phyloP scores from a whole-genome alignment of 2,113 vertebrate species.

The Australoheros scitulus region DNA sequence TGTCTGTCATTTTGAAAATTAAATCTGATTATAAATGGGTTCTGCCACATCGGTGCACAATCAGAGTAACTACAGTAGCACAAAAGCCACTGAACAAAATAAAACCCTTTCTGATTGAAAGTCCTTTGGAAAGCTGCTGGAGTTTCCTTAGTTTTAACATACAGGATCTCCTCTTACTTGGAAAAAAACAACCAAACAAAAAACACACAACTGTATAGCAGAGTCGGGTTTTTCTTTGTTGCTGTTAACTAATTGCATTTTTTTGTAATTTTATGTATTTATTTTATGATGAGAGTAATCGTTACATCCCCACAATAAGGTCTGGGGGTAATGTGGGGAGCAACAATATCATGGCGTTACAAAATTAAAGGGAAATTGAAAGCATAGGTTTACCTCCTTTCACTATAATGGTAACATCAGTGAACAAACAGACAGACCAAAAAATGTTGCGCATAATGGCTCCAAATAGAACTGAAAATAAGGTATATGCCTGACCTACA shows the following conservation, averaged over 20 bases:
- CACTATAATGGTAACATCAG: not conserved
- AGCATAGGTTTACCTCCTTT: not conserved
- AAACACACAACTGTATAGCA: not conserved
- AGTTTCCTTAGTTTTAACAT: not conserved
- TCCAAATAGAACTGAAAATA: not conserved
- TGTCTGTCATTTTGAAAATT: not conserved
- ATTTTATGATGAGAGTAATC: not conserved
- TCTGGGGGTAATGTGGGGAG: no score
- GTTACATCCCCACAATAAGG: no score
- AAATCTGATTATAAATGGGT: slow-evolving; percentile 8
- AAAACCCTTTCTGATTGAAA: not conserved
- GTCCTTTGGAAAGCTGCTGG: not conserved
- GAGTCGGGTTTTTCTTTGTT: not conserved
- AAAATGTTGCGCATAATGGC: not conserved
- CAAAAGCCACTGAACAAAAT: not conserved
- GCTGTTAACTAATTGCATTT: not conserved
- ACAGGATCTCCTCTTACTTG: not conserved
- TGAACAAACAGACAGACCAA: not conserved
- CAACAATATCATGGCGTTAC: no score
- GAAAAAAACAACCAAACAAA: accelerated
- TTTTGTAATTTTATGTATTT: not conserved
- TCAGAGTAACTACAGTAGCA: slow-evolving; percentile 4
- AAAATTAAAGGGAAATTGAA: not conserved
- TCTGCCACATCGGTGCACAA: slow-evolving; percentile 21
- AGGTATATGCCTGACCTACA: not conserved